Conservation (phyloP, 2,797 vertebrate species). For the Anabacerthia variegaticeps region DNA sequence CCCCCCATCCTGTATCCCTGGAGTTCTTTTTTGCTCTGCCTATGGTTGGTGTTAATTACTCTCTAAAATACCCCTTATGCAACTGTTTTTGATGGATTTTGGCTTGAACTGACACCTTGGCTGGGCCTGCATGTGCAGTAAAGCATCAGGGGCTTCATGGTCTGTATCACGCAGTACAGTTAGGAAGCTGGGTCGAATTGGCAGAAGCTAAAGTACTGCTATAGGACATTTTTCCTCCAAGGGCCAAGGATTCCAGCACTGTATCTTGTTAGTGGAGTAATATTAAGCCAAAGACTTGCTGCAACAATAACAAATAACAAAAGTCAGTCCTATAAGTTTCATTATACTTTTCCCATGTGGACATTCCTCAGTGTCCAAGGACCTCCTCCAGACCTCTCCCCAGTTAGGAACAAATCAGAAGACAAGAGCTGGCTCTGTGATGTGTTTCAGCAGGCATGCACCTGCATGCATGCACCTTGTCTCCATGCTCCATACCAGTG, state of each 20-base stretch:
- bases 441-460: not conserved
- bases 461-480: not conserved
- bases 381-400: not conserved
- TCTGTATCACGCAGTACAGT: not conserved
- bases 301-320: not conserved
- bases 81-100: not conserved
- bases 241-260: not conserved
- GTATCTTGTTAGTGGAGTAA: not conserved
- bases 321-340: not conserved
- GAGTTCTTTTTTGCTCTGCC: not conserved
- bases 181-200: not conserved
- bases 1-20: not conserved
- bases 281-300: not conserved
- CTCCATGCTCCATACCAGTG: not conserved
- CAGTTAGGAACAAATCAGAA: not conserved
- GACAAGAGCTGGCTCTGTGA: not conserved
- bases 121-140: not conserved
- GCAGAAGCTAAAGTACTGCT: not conserved
- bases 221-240: not conserved
- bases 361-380: not conserved
- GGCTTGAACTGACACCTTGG: not conserved
- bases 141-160: not conserved
- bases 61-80: not conserved
- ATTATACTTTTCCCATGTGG: not conserved
- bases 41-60: not conserved